A percentile compares a stretch with the other conserved stretches of the same genome.
Conservation (phyloP, 1,140 invertebrate species). For the Metopolophium dirhodum region DNA sequence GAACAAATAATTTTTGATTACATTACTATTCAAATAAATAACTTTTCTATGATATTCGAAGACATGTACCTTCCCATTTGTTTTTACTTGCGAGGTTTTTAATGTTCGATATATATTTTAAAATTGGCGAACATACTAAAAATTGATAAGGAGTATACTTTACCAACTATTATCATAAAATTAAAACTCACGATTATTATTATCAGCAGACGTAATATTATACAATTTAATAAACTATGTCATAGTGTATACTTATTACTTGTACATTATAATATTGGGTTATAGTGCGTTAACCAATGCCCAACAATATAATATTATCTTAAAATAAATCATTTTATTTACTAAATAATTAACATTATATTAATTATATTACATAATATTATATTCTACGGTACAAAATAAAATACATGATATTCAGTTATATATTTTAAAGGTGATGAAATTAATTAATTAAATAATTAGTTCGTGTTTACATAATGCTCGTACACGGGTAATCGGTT, state of each 20-base stretch:
- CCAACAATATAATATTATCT: too few species aligned
- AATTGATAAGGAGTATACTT: background rate
- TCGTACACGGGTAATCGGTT: background rate
- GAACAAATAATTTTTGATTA: too few species aligned
- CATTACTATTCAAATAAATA: too few species aligned
- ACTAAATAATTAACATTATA: background rate
- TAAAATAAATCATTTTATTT: background rate
- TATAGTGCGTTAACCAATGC: too few species aligned
- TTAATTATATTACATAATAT: background rate
- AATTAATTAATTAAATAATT: conserved; percentile 10
- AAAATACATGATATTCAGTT: background rate
- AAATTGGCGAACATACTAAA: background rate
- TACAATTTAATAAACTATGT: too few species aligned
- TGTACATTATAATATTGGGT: too few species aligned
- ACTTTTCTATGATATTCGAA: too few species aligned
- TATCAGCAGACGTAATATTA: background rate
- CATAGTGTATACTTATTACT: too few species aligned
- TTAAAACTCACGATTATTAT: background rate
- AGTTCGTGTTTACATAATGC: conserved; percentile 12
- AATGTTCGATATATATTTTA: background rate
- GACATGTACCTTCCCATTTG: too few species aligned
- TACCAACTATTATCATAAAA: background rate
- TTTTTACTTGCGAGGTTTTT: background rate
- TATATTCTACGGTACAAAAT: background rate
- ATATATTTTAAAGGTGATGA: conserved; percentile 1